Evolutionary conservation across 2,888 invertebrate genomes (phyloP), one percentile per base, ranked within the genome.

Genomic region (Fragum sueziense): DNA sequence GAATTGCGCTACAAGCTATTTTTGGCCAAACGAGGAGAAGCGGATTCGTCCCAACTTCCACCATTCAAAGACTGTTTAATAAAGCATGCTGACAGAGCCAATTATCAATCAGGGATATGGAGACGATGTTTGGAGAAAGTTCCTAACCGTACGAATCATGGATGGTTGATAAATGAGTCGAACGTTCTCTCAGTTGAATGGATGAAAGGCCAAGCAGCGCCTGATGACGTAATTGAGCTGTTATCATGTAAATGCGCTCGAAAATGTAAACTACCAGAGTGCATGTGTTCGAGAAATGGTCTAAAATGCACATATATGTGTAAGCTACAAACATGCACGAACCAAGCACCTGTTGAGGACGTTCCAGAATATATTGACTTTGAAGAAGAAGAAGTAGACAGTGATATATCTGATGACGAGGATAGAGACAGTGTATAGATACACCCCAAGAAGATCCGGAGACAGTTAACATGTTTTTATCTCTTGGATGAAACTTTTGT

Each of bases 31-130:
- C 61, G 67, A 67, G 81, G 81, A 20, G 76, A 81, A 11, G 34
- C 71, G 14, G 73, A 84, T 20, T 57, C 51, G 9, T 6, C 34
- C n/a, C 71, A 77, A 51, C 70, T 85, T 25, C 83, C 78, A 54
- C 80, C 82, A 41, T 77, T 80, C 47, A 25, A 34, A 37, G 82
- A 74, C 41, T 37, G 57, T 25, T 31, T 83, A 37, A 11, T 22
- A 4, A 27, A 41, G 33, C 82, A 83, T 41, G 37, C 54, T 9
- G 31, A 25, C 17, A 37, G 85, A 20, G 84, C 84, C 4, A 85
- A 85, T 73, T 85, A 85, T 57, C 85, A 85, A 61, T 70, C 76
- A n/a, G 84, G 73, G 11, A 80, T 85, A 52, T 82, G 77, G 84
- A 41, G 72, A 20, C 25, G 71, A 25, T 34, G 61, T 74, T 62